Conservation (phyloP, 2,888 invertebrate species). For the Platycnemis pennipes region DNA sequence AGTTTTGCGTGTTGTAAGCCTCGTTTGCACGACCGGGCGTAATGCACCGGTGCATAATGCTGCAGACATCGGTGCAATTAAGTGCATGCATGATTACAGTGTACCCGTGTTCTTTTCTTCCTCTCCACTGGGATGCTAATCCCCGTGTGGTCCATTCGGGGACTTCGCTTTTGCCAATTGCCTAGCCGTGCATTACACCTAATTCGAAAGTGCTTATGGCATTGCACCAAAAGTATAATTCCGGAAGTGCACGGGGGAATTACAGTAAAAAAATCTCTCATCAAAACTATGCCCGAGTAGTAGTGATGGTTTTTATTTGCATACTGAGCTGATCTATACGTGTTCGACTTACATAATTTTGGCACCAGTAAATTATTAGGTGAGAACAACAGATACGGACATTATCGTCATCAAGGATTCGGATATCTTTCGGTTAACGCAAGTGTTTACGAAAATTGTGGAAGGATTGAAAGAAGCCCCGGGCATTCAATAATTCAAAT, state of each 20-base stretch:
- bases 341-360: too few species aligned
- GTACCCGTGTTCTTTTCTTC: not conserved
- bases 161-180: not conserved
- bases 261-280: too few species aligned
- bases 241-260: not conserved
- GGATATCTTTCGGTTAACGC: too few species aligned
- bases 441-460: too few species aligned
- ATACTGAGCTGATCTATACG: too few species aligned
- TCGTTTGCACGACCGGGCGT: not conserved
- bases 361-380: too few species aligned
- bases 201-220: not conserved
- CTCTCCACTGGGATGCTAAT: not conserved
- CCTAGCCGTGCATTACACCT: not conserved
- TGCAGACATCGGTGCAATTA: not conserved
- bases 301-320: too few species aligned
- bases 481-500: too few species aligned
- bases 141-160: not conserved
- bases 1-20: not conserved
- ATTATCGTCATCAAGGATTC: too few species aligned
- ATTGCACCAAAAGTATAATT: not conserved
- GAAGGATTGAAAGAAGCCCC: too few species aligned
- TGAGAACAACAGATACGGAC: too few species aligned
- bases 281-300: too few species aligned
- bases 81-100: not conserved
- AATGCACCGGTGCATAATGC: not conserved